Conservation (phyloP, 2,113 vertebrate genomes). For the Chaetops frenatus region DNA sequence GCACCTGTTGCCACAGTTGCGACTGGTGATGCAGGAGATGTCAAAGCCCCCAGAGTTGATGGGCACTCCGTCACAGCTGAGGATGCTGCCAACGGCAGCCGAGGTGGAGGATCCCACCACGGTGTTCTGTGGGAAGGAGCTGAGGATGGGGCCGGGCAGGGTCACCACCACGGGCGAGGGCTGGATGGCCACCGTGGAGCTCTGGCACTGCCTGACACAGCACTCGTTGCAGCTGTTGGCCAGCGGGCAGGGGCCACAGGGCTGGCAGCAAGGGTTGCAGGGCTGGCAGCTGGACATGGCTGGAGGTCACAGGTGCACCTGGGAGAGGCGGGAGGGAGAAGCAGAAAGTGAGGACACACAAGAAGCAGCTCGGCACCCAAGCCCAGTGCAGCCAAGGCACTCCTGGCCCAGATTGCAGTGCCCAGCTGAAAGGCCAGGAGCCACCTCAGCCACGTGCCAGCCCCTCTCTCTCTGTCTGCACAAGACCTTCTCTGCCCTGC, state of each 20-base stretch:
- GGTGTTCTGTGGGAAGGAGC: neutral
- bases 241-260: neutral
- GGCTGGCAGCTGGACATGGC: neutral
- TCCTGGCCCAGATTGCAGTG: neutral
- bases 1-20: neutral
- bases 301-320: rapidly evolving
- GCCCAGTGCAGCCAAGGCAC: neutral
- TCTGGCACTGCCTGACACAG: neutral
- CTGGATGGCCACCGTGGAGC: rapidly evolving
- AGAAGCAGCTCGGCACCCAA: neutral
- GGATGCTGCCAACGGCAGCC: neutral
- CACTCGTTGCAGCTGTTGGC: neutral
- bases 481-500: neutral
- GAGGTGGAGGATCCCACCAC: neutral
- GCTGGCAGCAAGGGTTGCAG: neutral
- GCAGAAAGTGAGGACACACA: neutral
- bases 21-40: neutral
- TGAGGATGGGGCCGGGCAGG: neutral
- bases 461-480: neutral
- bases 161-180: neutral
- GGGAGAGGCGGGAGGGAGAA: rapidly evolving
- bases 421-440: neutral
- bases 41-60: neutral
- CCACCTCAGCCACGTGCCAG: neutral
- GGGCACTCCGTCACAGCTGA: neutral